Base-by-base conservation (phyloP, 1,140 invertebrate genomes). In the Pseudobourletiella spinata region DNA sequence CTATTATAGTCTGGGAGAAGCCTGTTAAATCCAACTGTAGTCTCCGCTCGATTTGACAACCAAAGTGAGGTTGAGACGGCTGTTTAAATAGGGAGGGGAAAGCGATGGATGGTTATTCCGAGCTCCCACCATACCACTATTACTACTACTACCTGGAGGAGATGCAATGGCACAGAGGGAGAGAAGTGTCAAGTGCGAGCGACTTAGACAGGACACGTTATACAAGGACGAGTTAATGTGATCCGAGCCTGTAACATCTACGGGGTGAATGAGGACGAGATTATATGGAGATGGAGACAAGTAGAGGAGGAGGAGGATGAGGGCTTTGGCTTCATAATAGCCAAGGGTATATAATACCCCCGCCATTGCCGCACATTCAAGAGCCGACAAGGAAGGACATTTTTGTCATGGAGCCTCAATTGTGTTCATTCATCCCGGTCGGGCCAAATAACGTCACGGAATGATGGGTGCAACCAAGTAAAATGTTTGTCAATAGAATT, bases 401-500 rank as follows among this genome's bases (percentile, higher is more conserved):
- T 64, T 64, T 64, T 64, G 62, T 64, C 57, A 42, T 35, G 39
- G 28, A 44, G 43, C 25, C 6, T 56, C 60, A 62, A 66, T 63
- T 66, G 65, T 66, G 65, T 66, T 66, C 65, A 66, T 59, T 66
- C 43, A 66, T 44, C 56, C 50, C 42, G 50, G 59, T 54, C 50
- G 51, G 57, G 46, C 65, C 3, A 66, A 63, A 67, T 63, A 58
- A 67, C 61, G 66, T 67, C 66, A 67, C 59, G 64, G 65, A 61
- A 57, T 67, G 68, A 70, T 70, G 68, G 63, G 62, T 67, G 56
- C 63, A 59, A 66, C 64, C 64, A 66, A 70, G 55, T 70, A 65
- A 70, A 70, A 70, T 70, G 65, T 70, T 70, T 70, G 68, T 70
- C 68, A 70, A 70, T 70, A 70, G 68, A 70, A 70, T 70, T 70